Percentiles rank a stretch among this genome's conserved stretches.
phyloP scores from a whole-genome alignment of 2,888 invertebrate genomes.

The Pachydiplax longipennis region DNA sequence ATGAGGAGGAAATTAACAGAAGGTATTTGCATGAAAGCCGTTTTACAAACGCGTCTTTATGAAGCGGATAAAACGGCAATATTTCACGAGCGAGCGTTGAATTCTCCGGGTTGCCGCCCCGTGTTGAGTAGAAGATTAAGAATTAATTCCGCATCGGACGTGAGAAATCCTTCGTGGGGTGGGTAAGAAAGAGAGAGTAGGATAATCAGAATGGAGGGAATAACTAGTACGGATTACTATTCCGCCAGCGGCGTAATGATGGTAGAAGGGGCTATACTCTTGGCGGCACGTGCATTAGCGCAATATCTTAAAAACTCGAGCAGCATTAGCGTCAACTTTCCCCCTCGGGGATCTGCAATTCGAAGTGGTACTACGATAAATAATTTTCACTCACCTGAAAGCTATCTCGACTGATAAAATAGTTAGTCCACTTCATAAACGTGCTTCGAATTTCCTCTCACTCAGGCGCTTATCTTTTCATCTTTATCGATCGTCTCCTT shows the following conservation, averaged over 20 bases:
- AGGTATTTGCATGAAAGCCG: background rate
- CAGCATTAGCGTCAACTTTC: background rate
- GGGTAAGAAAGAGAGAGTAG: too few species aligned
- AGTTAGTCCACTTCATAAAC: constrained; percentile 8
- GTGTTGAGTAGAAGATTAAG: background rate
- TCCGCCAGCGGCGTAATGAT: background rate
- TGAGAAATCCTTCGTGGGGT: background rate
- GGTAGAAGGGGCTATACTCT: background rate
- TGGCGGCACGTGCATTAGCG: background rate
- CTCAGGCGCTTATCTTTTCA: background rate
- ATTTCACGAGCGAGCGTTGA: background rate
- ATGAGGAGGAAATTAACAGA: background rate
- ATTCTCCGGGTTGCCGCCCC: background rate
- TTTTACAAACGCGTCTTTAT: background rate
- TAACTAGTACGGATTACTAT: background rate
- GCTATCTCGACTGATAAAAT: constrained; percentile 8
- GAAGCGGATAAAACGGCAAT: background rate
- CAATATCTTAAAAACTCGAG: background rate
- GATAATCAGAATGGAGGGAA: background rate
- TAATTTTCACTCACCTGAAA: background rate
- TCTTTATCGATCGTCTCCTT: background rate
- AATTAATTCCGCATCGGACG: background rate
- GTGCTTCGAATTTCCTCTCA: background rate
- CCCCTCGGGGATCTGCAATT: background rate
- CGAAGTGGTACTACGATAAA: background rate